A percentile compares a stretch with the other conserved stretches of the same genome.
Evolutionary conservation across 1,140 invertebrate genomes (phyloP).

Genomic region (Drosophila pruinosa): DNA sequence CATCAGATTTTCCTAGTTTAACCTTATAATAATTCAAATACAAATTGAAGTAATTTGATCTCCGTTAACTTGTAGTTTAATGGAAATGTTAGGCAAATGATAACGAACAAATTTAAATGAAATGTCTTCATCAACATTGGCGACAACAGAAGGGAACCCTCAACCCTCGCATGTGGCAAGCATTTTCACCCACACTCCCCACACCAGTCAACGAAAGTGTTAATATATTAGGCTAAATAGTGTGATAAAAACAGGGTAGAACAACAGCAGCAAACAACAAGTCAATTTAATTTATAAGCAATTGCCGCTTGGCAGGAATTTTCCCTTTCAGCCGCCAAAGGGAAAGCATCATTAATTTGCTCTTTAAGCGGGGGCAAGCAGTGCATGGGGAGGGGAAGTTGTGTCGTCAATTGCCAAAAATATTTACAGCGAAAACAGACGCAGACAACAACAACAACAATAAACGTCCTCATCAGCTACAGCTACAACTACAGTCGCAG

Average conservation of each 20-base stretch:
- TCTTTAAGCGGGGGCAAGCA: slow-evolving; percentile 18
- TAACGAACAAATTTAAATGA: slow-evolving; percentile 40
- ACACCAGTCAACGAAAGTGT: slow-evolving; percentile 49
- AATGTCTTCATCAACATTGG: slow-evolving; percentile 47
- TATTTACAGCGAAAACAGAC: slow-evolving; percentile 78
- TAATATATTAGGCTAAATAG: slow-evolving; percentile 68
- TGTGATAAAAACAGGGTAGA: slow-evolving; percentile 61
- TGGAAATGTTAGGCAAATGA: slow-evolving; percentile 34
- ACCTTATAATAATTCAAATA: too few species aligned
- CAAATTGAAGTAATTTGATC: neutral
- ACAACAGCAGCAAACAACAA: slow-evolving; percentile 35
- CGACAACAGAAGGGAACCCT: neutral
- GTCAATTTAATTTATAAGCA: slow-evolving; percentile 67
- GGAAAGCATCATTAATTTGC: slow-evolving; percentile 77
- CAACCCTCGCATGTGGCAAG: neutral
- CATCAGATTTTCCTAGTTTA: too few species aligned
- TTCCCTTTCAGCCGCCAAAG: slow-evolving; percentile 33
- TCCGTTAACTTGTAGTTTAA: neutral
- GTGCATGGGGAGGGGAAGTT: neutral
- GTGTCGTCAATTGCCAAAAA: slow-evolving; percentile 74
- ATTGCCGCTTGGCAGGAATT: slow-evolving; percentile 56
- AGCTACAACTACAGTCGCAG: neutral
- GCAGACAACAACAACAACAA: slow-evolving; percentile 47
- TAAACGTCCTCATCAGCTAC: slow-evolving; percentile 33
- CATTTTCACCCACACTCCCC: slow-evolving; percentile 7